phyloP scores from a whole-genome alignment of 53 echinoderm and acorn worm species.

The Temnopleurus reevesii region DNA sequence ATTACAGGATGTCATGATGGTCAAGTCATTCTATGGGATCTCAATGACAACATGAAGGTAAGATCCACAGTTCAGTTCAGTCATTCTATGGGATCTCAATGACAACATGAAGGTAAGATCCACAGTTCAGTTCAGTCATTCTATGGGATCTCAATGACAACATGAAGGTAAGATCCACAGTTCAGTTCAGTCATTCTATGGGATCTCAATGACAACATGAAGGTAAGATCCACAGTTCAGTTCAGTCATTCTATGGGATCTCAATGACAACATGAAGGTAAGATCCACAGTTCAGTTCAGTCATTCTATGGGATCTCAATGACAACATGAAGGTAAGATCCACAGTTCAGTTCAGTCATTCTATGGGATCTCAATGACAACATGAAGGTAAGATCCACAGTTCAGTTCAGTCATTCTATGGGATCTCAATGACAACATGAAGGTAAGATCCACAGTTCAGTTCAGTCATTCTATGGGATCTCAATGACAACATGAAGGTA shows the following conservation, averaged over 20 bases:
- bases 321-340: conserved; percentile 89
- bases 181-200: conserved; percentile 84
- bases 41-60: conserved; percentile 96
- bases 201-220: conserved; percentile 96
- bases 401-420: too few species aligned
- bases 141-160: conserved; percentile 97
- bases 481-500: too few species aligned
- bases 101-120: conserved; percentile 89
- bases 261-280: conserved; percentile 96
- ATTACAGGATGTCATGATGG: conserved; percentile 99
- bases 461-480: too few species aligned
- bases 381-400: too few species aligned
- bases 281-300: conserved; percentile 9
- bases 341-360: too few species aligned
- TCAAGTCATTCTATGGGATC: conserved; percentile 94
- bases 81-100: conserved; percentile 93
- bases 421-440: too few species aligned
- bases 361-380: too few species aligned
- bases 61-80: not conserved
- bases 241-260: conserved; percentile 95
- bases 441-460: too few species aligned
- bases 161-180: conserved; percentile 74
- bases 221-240: conserved; percentile 62
- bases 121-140: conserved; percentile 61
- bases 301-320: conserved; percentile 93